These are phyloP conservation scores for Strigamia transsilvanica DNA, from an alignment of 2,888 invertebrate species.

Conservation along the genomic window DNA sequence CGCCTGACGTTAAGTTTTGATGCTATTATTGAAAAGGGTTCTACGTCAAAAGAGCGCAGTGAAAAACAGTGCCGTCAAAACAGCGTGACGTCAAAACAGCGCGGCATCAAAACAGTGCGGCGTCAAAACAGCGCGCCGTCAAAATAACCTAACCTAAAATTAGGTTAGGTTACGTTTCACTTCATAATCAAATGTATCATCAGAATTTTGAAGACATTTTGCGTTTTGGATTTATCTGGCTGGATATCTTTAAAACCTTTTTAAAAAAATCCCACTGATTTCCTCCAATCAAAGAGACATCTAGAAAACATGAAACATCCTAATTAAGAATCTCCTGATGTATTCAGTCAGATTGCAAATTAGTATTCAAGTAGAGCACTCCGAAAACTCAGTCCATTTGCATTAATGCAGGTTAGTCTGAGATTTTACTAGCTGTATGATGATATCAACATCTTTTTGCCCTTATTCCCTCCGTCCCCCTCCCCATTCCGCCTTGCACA, in stretches of 20 bases:
- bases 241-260: background rate
- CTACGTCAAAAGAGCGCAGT: too few relatives aligned
- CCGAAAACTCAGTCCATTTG: slow-evolving; percentile 30
- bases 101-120: too few relatives aligned
- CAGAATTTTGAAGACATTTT: too few relatives aligned
- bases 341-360: slow-evolving; percentile 21
- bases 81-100: too few relatives aligned
- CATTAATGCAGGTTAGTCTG: slow-evolving; percentile 21
- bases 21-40: too few relatives aligned
- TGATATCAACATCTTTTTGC: slow-evolving; percentile 16
- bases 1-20: too few relatives aligned
- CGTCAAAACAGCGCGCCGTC: too few relatives aligned
- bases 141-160: too few relatives aligned
- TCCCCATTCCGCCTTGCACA: background rate
- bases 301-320: slow-evolving; percentile 15
- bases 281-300: background rate
- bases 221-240: too few relatives aligned
- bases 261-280: background rate
- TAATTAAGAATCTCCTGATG: slow-evolving; percentile 21
- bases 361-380: slow-evolving; percentile 25
- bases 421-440: slow-evolving; percentile 30
- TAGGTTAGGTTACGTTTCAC: too few relatives aligned
- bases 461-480: background rate
- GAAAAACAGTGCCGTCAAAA: too few relatives aligned
- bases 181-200: too few relatives aligned